Evolutionary conservation across 2,113 vertebrate species (phyloP).

Genomic region (Zootoca vivipara): DNA sequence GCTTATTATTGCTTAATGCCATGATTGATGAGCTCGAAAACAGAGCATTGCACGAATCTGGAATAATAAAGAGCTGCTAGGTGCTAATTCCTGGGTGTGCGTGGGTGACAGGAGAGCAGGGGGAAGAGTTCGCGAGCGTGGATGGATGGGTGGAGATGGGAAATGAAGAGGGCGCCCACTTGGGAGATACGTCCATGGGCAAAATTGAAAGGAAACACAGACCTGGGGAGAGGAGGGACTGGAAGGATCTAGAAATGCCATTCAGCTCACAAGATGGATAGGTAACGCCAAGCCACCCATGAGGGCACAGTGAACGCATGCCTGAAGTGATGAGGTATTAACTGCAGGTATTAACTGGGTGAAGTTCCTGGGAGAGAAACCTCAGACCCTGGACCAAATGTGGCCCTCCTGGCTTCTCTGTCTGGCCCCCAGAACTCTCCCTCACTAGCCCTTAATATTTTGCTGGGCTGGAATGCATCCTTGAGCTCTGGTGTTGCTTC

Average conservation of each 20-base stretch:
- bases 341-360: too few relatives aligned
- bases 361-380: not conserved
- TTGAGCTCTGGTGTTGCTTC: too few relatives aligned
- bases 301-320: too few relatives aligned
- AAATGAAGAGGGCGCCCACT: not conserved
- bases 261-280: not conserved
- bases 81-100: slow-evolving; percentile 4
- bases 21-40: slow-evolving; percentile 73
- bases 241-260: not conserved
- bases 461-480: too few relatives aligned
- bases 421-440: too few relatives aligned
- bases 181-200: not conserved
- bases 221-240: too few relatives aligned
- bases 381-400: too few relatives aligned
- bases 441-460: too few relatives aligned
- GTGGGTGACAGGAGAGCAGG: not conserved
- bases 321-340: too few relatives aligned
- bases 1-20: slow-evolving; percentile 72
- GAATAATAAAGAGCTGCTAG: slow-evolving; percentile 50
- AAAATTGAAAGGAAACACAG: not conserved
- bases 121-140: not conserved
- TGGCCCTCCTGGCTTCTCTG: too few relatives aligned
- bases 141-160: slow-evolving; percentile 24
- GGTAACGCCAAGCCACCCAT: not conserved
- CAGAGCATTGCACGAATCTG: slow-evolving; percentile 54